Evolutionary conservation across 2,797 vertebrate species (phyloP).

Genomic region (Cyclopterus lumpus): DNA sequence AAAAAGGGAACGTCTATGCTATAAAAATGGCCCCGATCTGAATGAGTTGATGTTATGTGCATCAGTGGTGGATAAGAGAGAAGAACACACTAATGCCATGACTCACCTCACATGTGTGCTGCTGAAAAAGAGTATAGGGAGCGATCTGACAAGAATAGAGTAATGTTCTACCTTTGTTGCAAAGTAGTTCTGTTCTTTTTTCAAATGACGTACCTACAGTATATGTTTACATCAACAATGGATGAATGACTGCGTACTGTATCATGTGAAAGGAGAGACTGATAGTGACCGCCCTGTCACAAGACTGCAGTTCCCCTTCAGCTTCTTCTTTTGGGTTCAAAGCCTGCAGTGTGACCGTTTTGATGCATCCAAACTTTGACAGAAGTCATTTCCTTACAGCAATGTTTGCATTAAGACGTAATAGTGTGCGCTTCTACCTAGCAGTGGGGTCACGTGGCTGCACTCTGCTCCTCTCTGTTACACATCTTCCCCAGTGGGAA

Average conservation of each 20-base stretch:
- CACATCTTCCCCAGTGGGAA: neutral
- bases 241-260: too few relatives aligned
- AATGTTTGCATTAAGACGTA: neutral
- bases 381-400: neutral
- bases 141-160: neutral
- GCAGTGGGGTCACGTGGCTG: neutral
- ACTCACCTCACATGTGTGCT: neutral
- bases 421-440: neutral
- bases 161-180: neutral
- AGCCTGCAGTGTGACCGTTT: too few relatives aligned
- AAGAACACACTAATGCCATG: neutral
- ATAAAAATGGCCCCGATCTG: neutral
- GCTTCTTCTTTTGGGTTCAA: neutral
- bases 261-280: too few relatives aligned
- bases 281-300: too few relatives aligned
- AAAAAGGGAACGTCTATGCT: neutral
- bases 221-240: neutral
- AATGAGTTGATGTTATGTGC: constrained; percentile 23
- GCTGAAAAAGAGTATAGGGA: neutral
- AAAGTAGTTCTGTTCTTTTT: neutral
- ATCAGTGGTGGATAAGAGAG: neutral
- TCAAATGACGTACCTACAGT: neutral
- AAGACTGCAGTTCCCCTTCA: neutral
- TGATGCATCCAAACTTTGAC: too few relatives aligned
- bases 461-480: neutral